Conservation (phyloP, 2,797 vertebrate genomes). For the Fistularia tabacaria region DNA sequence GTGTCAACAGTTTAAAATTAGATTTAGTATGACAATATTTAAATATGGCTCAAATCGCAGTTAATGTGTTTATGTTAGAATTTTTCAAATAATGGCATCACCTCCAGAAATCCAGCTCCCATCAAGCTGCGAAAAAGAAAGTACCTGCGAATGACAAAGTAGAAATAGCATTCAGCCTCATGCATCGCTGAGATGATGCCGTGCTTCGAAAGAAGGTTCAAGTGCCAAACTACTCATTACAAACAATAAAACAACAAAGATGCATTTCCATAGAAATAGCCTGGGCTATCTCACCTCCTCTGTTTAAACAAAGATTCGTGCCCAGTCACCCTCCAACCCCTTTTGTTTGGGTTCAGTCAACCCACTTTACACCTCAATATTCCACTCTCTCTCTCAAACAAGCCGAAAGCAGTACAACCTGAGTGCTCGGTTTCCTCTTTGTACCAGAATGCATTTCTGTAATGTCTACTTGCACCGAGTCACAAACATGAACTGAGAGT, state of each 20-base stretch:
- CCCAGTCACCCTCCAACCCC: slow-evolving; percentile 10
- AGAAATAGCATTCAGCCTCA: neutral
- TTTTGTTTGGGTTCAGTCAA: slow-evolving; percentile 16
- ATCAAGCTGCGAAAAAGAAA: too few relatives aligned
- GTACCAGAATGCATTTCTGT: slow-evolving; percentile 33
- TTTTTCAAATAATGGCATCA: too few relatives aligned
- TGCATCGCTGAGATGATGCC: neutral
- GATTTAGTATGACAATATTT: too few relatives aligned
- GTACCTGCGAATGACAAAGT: too few relatives aligned
- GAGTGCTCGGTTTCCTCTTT: slow-evolving; percentile 16
- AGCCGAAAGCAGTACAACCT: slow-evolving; percentile 19
- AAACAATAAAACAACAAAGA: slow-evolving; percentile 1
- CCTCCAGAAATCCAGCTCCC: too few relatives aligned
- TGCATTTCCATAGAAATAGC: slow-evolving; percentile 7
- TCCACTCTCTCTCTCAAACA: slow-evolving; percentile 12
- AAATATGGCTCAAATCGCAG: too few relatives aligned
- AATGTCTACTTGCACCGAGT: slow-evolving; percentile 39
- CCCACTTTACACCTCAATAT: slow-evolving; percentile 20
- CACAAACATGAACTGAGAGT: slow-evolving; percentile 34
- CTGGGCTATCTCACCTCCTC: neutral
- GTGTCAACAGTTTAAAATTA: too few relatives aligned
- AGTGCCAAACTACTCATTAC: neutral
- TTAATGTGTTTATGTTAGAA: too few relatives aligned
- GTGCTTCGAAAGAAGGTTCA: slow-evolving; percentile 2
- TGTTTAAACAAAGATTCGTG: slow-evolving; percentile 15